Evolutionary conservation across 2,113 vertebrate genomes (phyloP).

Genomic region (Megatriorchis doriae): DNA sequence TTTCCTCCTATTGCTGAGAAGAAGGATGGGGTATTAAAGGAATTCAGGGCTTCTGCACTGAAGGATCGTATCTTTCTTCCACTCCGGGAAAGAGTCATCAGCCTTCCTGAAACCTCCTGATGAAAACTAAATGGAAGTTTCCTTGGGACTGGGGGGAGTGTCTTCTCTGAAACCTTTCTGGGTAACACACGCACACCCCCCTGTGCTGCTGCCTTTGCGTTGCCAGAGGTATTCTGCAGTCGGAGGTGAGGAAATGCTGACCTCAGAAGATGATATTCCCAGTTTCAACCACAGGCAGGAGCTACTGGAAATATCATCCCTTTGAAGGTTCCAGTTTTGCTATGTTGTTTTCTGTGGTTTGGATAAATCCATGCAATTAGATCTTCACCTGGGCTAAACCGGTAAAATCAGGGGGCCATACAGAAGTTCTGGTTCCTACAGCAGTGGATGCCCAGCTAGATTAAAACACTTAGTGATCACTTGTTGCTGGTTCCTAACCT

Average conservation of each 20-base stretch:
- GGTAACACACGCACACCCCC: too few relatives aligned
- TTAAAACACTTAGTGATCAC: neutral
- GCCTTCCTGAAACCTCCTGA: neutral
- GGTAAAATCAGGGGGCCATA: fast-evolving
- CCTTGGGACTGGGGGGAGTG: neutral
- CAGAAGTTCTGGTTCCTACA: neutral
- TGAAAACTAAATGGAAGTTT: neutral
- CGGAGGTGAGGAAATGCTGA: neutral
- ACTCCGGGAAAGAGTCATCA: neutral
- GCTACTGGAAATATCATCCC: neutral
- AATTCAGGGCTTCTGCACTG: neutral
- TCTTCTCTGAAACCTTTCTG: neutral
- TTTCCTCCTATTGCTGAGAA: neutral
- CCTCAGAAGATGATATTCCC: neutral
- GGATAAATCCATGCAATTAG: neutral
- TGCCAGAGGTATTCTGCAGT: neutral
- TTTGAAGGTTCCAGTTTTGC: neutral
- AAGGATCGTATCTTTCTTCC: neutral
- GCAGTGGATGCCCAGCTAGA: neutral
- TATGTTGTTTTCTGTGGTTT: neutral
- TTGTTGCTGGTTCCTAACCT: neutral
- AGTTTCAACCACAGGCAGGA: neutral
- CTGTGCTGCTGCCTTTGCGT: neutral
- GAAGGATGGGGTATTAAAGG: too few relatives aligned
- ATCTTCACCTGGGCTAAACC: neutral